Percentiles rank a stretch among this genome's conserved stretches.
Evolutionary conservation across 2,888 invertebrate species (phyloP).

Genomic region (Drosophila vallismaia): DNA sequence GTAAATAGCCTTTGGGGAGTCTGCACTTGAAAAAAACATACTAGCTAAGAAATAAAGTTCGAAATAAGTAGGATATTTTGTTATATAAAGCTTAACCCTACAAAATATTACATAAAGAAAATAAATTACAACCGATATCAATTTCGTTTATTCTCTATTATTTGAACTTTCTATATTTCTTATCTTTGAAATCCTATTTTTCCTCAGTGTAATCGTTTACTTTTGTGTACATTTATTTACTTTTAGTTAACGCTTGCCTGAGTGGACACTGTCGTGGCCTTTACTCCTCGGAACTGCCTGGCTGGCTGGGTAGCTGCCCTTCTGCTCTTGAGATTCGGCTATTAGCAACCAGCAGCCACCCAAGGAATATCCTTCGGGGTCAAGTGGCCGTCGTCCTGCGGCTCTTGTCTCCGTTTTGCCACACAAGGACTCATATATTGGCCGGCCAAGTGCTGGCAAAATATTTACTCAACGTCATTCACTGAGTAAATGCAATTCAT

Average conservation of each 20-base stretch:
- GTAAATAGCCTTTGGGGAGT: conserved; percentile 57
- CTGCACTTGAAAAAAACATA: conserved; percentile 1
- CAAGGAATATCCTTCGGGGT: conserved; percentile 55
- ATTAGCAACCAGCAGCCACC: conserved; percentile 50
- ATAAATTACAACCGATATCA: no score
- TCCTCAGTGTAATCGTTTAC: conserved; percentile 4
- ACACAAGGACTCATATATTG: conserved; percentile 51
- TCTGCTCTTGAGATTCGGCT: conserved; percentile 54
- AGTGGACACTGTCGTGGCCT: conserved; percentile 39
- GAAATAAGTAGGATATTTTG: no score
- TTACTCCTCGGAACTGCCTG: not conserved
- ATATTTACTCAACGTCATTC: conserved; percentile 50
- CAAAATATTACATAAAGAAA: no score
- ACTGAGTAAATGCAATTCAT: conserved; percentile 60
- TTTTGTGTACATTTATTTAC: conserved; percentile 57
- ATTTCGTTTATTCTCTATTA: no score
- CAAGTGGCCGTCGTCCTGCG: conserved; percentile 44
- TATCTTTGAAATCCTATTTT: not conserved
- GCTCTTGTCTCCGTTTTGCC: conserved; percentile 23
- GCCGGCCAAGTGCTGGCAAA: conserved; percentile 45
- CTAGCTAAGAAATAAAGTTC: not conserved
- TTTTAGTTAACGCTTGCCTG: conserved; percentile 58
- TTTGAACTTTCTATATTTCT: no score
- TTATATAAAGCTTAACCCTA: no score
- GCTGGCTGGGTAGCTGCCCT: conserved; percentile 22